A percentile compares a stretch with the other conserved stretches of the same genome.
Evolutionary conservation across 2,888 invertebrate species (phyloP).

Genomic region (Ornithoptera alexandrae): DNA sequence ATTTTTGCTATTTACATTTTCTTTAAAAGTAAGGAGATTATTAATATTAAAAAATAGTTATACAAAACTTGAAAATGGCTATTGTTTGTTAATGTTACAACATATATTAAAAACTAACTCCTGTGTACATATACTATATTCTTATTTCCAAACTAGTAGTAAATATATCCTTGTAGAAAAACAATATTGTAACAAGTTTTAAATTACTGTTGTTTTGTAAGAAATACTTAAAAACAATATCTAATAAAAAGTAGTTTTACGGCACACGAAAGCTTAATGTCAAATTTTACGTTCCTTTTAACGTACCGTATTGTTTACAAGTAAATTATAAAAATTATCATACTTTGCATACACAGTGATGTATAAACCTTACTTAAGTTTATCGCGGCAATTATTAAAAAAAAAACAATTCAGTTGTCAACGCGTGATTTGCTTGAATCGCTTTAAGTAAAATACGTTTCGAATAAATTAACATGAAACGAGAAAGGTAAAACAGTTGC

Average conservation of each 20-base stretch:
- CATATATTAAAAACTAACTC: too few relatives aligned
- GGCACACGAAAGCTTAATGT: background rate
- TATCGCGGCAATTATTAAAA: background rate
- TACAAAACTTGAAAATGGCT: too few relatives aligned
- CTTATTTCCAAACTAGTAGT: too few relatives aligned
- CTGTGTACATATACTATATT: too few relatives aligned
- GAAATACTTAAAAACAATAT: background rate
- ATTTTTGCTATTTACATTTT: too few relatives aligned
- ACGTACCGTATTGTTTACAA: background rate
- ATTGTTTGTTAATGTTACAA: too few relatives aligned
- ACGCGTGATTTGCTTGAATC: background rate
- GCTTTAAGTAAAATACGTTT: background rate
- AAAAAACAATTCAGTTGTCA: conserved; percentile 1
- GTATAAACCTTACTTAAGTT: too few relatives aligned
- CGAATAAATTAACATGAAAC: too few relatives aligned
- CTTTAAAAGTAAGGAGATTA: too few relatives aligned
- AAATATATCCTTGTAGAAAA: too few relatives aligned
- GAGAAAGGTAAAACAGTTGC: too few relatives aligned
- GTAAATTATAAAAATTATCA: background rate
- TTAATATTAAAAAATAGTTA: too few relatives aligned
- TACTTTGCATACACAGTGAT: background rate
- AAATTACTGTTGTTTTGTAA: background rate
- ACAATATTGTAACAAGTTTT: background rate
- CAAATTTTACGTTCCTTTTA: background rate
- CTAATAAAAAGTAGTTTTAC: background rate